Evolutionary conservation across 2,113 vertebrate species (phyloP), one percentile per base, ranked within the genome.

Genomic region (Dicrurus megarhynchus): DNA sequence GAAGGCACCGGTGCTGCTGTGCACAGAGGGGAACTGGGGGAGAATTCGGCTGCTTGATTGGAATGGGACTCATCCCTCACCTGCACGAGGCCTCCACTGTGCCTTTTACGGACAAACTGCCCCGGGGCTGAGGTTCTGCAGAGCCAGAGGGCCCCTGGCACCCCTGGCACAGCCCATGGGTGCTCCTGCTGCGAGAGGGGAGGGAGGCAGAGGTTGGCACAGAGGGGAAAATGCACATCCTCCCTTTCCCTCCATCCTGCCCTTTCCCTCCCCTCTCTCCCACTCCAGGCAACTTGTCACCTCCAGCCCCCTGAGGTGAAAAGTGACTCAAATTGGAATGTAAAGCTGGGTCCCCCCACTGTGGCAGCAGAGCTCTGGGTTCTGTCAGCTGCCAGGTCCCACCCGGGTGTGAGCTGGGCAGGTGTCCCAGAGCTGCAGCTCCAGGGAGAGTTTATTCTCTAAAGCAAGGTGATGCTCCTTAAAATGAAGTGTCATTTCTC

Each of bases 401-500:
- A 9, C 60, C 53, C 22, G 68, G 55, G 2, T 30, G 23, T 19
- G 49, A 60, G 16, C 5, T 42, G 49, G 49, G 78, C 57, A 53
- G n/a, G 8, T 9, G 17, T 27, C 53, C 77, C 63, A 27, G 53
- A 41, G 61, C 60, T 69, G 50, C 70, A 63, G 7, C 68, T 82
- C 63, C 4, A 27, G 44, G 19, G 6, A 70, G 32, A 11, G 16
- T 78, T 93, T 67, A 42, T 83, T 92, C 82, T 88, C 83, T 63
- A 28, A 68, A 94, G 60, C 64, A 86, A 90, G 86, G 79, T 88
- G 84, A 60, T 68, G 41, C 81, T 93, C 76, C 93, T 90, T 78
- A 64, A 92, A 95, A 95, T 84, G 13, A 87, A 79, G 50, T 87
- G 88, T 78, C 83, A 84, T 95, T 95, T 97, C 90, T 95, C 71